Percentiles rank a stretch among this genome's conserved stretches.
phyloP scores from a whole-genome alignment of 2,888 invertebrate species.

The Patella caerulea region DNA sequence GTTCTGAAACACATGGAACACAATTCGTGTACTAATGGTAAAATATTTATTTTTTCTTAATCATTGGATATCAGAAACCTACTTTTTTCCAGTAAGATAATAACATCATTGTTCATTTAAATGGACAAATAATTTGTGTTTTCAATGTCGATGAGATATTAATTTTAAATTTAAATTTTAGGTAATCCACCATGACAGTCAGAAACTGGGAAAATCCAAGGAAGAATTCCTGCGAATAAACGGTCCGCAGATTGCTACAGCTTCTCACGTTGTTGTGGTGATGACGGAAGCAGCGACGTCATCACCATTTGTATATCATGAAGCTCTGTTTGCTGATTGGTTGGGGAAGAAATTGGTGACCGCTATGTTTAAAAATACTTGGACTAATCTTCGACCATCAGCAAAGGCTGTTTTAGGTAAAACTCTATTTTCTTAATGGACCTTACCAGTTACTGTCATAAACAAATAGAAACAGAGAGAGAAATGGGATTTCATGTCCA shows the following conservation, averaged over 20 bases:
- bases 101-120: too few relatives aligned
- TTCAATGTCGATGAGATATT: too few relatives aligned
- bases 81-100: too few relatives aligned
- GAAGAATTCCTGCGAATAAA: conserved; percentile 69
- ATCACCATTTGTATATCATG: conserved; percentile 69
- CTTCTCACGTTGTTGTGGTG: conserved; percentile 63
- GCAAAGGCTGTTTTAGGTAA: conserved; percentile 68
- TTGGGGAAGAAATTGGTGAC: conserved; percentile 67
- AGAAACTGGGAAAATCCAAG: conserved; percentile 66
- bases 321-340: conserved; percentile 69
- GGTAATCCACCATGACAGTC: conserved; percentile 66
- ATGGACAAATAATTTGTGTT: too few relatives aligned
- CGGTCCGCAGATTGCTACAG: conserved; percentile 63
- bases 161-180: conserved; percentile 26
- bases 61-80: too few relatives aligned
- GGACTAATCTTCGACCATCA: conserved; percentile 59
- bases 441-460: too few relatives aligned
- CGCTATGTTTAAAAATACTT: conserved; percentile 67
- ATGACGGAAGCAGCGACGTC: conserved; percentile 61
- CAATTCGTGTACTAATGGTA: too few relatives aligned
- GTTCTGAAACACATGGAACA: too few relatives aligned
- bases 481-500: too few relatives aligned
- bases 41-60: too few relatives aligned
- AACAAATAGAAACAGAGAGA: too few relatives aligned
- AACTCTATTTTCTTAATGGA: conserved; percentile 4